A percentile compares a stretch with the other conserved stretches of the same genome.
These are phyloP conservation scores for Masticophis lateralis DNA, from an alignment of 2,797 vertebrate species.

Conservation along the genomic window DNA sequence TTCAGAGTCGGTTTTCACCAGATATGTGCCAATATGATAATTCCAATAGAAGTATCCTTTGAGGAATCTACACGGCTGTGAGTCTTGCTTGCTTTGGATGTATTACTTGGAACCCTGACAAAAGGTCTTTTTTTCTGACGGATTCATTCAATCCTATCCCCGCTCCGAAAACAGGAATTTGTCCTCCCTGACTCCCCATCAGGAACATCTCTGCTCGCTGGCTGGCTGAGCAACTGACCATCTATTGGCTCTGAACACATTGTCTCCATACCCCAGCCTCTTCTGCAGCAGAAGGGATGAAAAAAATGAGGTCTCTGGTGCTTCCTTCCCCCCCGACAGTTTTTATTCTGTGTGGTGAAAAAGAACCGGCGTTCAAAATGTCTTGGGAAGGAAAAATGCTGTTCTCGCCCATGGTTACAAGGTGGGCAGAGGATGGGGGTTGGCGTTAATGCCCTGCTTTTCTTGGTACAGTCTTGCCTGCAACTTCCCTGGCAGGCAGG, in stretches of 20 bases:
- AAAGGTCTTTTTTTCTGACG: not conserved
- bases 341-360: not conserved
- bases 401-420: not conserved
- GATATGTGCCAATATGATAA: no score
- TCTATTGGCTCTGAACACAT: not conserved
- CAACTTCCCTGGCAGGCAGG: not conserved
- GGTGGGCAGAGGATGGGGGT: not conserved
- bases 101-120: no score
- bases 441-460: not conserved
- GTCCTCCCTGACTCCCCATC: not conserved
- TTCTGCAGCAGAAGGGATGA: not conserved
- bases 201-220: not conserved
- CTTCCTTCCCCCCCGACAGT: not conserved
- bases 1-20: no score
- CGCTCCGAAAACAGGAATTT: not conserved
- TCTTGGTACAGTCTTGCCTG: not conserved
- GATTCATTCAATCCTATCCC: no score
- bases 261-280: not conserved
- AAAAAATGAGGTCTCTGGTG: not conserved
- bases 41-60: no score
- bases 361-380: not conserved
- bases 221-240: not conserved
- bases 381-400: not conserved
- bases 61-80: no score
- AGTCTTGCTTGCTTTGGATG: no score